Evolutionary conservation across 2,797 vertebrate genomes (phyloP).

Genomic region (Myotis planiceps): DNA sequence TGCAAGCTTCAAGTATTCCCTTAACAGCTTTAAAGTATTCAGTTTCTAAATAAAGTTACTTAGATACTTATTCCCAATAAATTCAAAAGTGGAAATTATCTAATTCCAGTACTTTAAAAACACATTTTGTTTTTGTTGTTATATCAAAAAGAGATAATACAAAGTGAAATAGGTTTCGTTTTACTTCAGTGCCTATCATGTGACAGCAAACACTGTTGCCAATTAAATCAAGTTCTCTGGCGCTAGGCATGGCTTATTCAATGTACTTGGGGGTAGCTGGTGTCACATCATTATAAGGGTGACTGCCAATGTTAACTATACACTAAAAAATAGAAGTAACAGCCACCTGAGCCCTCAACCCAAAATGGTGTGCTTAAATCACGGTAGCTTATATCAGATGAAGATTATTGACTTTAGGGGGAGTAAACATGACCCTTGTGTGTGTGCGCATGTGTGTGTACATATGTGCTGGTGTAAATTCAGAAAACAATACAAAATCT

Average conservation of each 20-base stretch:
- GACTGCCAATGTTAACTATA: constrained; percentile 89
- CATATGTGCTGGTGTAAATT: background rate
- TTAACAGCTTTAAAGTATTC: constrained; percentile 86
- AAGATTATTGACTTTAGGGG: constrained; percentile 60
- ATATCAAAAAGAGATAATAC: constrained; percentile 42
- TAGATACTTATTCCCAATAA: constrained; percentile 77
- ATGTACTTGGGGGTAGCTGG: constrained; percentile 72
- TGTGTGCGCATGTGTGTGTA: background rate
- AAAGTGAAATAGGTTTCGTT: constrained; percentile 50
- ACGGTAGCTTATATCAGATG: constrained; percentile 55
- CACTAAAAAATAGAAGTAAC: constrained; percentile 85
- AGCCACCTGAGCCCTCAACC: constrained; percentile 87
- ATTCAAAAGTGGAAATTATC: constrained; percentile 59
- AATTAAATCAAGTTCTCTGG: constrained; percentile 84
- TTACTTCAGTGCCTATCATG: constrained; percentile 74
- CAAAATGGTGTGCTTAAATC: constrained; percentile 65
- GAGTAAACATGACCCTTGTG: constrained; percentile 39
- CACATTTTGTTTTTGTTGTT: constrained; percentile 23
- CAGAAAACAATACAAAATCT: constrained; percentile 55
- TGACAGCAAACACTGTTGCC: constrained; percentile 63
- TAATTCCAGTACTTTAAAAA: constrained; percentile 61
- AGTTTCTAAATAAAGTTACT: constrained; percentile 84
- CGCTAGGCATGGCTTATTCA: constrained; percentile 75
- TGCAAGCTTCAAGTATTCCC: constrained; percentile 85
- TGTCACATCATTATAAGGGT: constrained; percentile 89